phyloP scores from a whole-genome alignment of 2,888 invertebrate genomes.

The Conomelus anceps region DNA sequence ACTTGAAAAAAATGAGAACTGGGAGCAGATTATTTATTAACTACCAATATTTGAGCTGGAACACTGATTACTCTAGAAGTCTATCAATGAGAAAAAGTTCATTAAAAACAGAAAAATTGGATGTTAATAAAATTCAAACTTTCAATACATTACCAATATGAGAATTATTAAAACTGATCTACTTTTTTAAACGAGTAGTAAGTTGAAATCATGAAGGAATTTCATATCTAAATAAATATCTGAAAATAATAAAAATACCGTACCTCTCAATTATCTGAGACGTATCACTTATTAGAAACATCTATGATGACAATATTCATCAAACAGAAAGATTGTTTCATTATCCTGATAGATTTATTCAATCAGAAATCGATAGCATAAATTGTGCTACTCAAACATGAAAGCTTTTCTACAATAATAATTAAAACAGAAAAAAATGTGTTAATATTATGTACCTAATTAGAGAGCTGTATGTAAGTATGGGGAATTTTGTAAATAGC shows the following conservation, averaged over 20 bases:
- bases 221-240: no score
- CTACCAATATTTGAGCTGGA: not conserved
- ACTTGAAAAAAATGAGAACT: not conserved
- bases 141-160: no score
- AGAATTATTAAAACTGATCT: not conserved
- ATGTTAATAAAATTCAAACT: not conserved
- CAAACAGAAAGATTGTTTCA: no score
- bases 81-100: not conserved
- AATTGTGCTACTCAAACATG: not conserved
- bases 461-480: conserved; percentile 29
- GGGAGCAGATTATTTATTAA: not conserved
- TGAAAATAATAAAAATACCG: no score
- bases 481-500: conserved; percentile 30
- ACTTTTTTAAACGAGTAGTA: no score
- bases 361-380: not conserved
- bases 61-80: not conserved
- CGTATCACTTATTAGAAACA: no score
- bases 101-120: not conserved
- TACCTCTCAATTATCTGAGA: not conserved
- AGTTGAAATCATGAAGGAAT: no score
- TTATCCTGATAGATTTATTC: not conserved
- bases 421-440: not conserved
- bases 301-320: no score
- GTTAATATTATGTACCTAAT: conserved; percentile 26
- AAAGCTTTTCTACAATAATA: not conserved